These are phyloP conservation scores for Enteromius viviparus DNA, from an alignment of 2,797 vertebrate species.

Conservation along the genomic window DNA sequence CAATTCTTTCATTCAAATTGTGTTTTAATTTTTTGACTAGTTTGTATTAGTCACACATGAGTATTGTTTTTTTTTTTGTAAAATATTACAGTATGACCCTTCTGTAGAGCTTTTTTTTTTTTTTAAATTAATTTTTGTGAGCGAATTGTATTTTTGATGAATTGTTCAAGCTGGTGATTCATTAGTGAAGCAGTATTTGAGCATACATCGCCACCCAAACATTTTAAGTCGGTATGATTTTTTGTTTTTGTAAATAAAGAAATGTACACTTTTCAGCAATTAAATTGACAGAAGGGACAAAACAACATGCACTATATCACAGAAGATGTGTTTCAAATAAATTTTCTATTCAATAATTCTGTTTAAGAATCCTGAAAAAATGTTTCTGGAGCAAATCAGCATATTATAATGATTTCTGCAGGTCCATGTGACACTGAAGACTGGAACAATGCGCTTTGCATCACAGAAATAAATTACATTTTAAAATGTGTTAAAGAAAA, in stretches of 20 bases:
- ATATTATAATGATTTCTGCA: not conserved
- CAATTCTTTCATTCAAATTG: not conserved
- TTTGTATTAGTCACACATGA: not conserved
- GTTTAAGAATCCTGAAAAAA: not conserved
- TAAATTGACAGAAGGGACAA: not conserved
- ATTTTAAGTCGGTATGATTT: not conserved
- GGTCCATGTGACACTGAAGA: not conserved
- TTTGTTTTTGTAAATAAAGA: no score
- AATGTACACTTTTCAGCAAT: not conserved
- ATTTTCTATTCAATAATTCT: not conserved
- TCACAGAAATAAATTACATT: not conserved
- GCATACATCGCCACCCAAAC: not conserved
- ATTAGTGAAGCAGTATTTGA: not conserved
- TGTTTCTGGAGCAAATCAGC: not conserved
- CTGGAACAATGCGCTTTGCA: not conserved
- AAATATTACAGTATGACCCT: not conserved
- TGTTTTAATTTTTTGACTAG: not conserved
- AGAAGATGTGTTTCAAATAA: not conserved
- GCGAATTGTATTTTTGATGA: not conserved
- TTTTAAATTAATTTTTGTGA: not conserved
- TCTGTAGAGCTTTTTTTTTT: not conserved
- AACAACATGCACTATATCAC: not conserved
- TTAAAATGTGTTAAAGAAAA: not conserved
- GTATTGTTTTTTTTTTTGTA: not conserved
- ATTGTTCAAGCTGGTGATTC: not conserved